A percentile compares a stretch with the other conserved stretches of the same genome.
Evolutionary conservation across 2,113 vertebrate species (phyloP).

Genomic region (Peromyscus polionotus): DNA sequence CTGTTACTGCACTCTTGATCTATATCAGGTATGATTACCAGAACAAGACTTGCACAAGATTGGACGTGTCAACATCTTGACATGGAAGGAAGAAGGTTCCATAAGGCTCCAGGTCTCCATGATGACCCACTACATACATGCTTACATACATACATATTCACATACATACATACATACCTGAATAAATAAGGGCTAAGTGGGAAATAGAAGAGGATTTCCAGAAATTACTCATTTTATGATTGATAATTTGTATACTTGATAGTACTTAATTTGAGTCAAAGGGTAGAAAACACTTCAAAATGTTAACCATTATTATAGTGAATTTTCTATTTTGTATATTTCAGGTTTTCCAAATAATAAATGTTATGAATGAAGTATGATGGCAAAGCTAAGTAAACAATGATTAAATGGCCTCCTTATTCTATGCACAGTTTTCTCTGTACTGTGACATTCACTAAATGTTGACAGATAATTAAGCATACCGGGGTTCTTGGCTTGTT

Average conservation of each 20-base stretch:
- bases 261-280: not conserved
- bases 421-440: not conserved
- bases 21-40: not conserved
- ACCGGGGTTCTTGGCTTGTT: not conserved
- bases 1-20: not conserved
- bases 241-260: not conserved
- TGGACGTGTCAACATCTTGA: not conserved
- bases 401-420: not conserved
- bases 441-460: not conserved
- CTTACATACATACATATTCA: not conserved
- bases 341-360: slow-evolving; percentile 5
- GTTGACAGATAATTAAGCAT: not conserved
- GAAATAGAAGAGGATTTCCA: not conserved
- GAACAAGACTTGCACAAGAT: not conserved
- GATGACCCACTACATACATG: not conserved
- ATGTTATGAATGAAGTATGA: not conserved
- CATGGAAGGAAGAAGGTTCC: not conserved
- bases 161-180: not conserved
- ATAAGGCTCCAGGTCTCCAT: not conserved
- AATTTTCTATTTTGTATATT: not conserved
- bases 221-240: not conserved
- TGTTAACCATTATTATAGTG: not conserved
- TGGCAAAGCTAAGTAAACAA: not conserved
- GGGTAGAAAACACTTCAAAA: not conserved
- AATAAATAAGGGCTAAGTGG: not conserved